Evolutionary conservation across 2,113 vertebrate species (phyloP).

Genomic region (Seriola rivoliana): DNA sequence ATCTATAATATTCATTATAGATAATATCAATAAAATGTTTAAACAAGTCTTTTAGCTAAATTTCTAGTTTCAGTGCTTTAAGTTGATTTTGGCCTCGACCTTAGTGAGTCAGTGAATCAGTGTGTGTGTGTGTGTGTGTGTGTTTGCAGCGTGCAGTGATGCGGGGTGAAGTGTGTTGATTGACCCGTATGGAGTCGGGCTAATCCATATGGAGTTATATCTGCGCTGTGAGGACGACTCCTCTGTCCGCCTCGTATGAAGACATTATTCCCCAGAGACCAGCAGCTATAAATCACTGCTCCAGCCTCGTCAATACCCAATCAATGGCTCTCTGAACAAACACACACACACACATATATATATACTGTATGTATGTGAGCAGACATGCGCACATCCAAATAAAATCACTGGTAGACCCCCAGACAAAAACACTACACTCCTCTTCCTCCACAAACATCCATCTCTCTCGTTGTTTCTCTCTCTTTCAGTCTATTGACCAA

Average conservation of each 20-base stretch:
- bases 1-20: no score
- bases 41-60: no score
- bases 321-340: slow-evolving; percentile 64
- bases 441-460: not conserved
- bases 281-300: slow-evolving; percentile 76
- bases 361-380: not conserved
- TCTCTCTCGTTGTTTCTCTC: not conserved
- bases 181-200: slow-evolving; percentile 50
- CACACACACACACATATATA: slow-evolving; percentile 18
- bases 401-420: slow-evolving; percentile 2
- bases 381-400: slow-evolving; percentile 34
- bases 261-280: slow-evolving; percentile 64
- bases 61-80: no score
- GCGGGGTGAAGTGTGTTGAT: slow-evolving; percentile 57
- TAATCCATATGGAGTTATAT: slow-evolving; percentile 69
- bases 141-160: slow-evolving; percentile 20
- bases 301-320: slow-evolving; percentile 73
- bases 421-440: slow-evolving; percentile 11
- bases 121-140: not conserved
- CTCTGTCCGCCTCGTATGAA: slow-evolving; percentile 63
- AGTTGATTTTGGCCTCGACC: not conserved
- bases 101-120: not conserved
- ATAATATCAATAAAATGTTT: no score
- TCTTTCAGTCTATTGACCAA: slow-evolving; percentile 57
- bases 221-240: slow-evolving; percentile 59